Base-by-base conservation (phyloP, 2,888 invertebrate species). In the Tanytarsus gracilentus region DNA sequence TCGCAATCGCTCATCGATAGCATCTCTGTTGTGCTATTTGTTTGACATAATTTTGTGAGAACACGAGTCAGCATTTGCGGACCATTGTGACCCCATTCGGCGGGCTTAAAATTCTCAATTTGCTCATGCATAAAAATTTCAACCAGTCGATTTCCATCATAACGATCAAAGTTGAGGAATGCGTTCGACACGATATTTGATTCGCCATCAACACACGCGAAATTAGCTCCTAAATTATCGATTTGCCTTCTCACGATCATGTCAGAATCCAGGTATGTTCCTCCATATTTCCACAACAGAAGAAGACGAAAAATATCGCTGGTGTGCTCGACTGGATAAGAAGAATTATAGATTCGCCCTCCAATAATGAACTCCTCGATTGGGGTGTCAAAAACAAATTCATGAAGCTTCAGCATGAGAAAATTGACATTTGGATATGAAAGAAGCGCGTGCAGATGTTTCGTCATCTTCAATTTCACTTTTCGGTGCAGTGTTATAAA, bases 361-460 rank as follows among this genome's bases (percentile, higher is more conserved):
- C 18, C 23, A 23, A 18, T 18, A 11, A 44, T 21, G 21, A 44
- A 44, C 9, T 44, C 21, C 11, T 2, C 18, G 16, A 23, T 23
- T 18, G 44, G 44, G 8, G 44, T 21, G 18, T 18, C 8, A 9
- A 11, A 11, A 9, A 23, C 44, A 9, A 44, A 44, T 18, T 18
- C 11, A 18, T 23, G 18, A 23, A 44, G 11, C 23, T 44, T 21
- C 18, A 18, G 7, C 18, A 44, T 44, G 16, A 44, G 21, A 23
- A 44, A 23, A 44, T 44, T 44, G 16, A 44, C 44, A 44, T 44
- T 44, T 44, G 16, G 7, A 18, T 44, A 44, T 44, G 44, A 44
- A 23, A 44, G 23, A 44, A 44, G 44, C 11, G 21, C 18, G 7
- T 18, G 18, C 4, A 44, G 44, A 18, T 18, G 44, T 5, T 44